Evolutionary conservation across 1,140 invertebrate species (phyloP).

Genomic region (Brachionus manjavacas): DNA sequence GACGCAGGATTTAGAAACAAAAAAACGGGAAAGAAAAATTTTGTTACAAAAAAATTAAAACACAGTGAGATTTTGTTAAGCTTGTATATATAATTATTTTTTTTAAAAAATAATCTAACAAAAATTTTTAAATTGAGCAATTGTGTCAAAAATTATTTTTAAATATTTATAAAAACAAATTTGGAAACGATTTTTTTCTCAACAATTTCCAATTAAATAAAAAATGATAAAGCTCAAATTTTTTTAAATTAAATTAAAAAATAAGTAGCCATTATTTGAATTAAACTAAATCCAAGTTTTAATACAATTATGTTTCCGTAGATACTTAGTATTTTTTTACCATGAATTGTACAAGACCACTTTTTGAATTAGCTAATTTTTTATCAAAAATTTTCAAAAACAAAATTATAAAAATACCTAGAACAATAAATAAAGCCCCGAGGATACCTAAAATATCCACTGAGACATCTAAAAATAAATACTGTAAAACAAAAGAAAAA

Average conservation of each 20-base stretch:
- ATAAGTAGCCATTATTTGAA: neutral
- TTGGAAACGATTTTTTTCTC: no score
- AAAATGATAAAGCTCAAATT: no score
- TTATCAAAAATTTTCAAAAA: constrained; percentile 7
- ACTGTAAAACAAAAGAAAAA: constrained; percentile 34
- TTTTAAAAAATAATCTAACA: neutral
- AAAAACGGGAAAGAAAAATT: neutral
- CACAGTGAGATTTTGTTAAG: neutral
- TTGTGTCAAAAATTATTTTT: neutral
- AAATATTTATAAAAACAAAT: no score
- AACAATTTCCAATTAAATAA: no score
- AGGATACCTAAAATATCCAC: constrained; percentile 4
- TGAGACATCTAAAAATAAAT: constrained; percentile 18
- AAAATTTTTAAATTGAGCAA: neutral
- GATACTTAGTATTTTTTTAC: neutral
- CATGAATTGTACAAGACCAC: neutral
- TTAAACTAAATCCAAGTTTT: neutral
- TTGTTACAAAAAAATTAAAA: neutral
- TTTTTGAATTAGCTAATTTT: neutral
- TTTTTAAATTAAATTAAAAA: no score
- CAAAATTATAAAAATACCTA: constrained; percentile 1
- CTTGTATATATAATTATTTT: neutral
- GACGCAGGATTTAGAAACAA: neutral
- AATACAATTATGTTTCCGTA: neutral
- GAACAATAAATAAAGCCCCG: neutral